Evolutionary conservation across 2,113 vertebrate species (phyloP), one percentile per base, ranked within the genome.

Genomic region (Panthera uncia): DNA sequence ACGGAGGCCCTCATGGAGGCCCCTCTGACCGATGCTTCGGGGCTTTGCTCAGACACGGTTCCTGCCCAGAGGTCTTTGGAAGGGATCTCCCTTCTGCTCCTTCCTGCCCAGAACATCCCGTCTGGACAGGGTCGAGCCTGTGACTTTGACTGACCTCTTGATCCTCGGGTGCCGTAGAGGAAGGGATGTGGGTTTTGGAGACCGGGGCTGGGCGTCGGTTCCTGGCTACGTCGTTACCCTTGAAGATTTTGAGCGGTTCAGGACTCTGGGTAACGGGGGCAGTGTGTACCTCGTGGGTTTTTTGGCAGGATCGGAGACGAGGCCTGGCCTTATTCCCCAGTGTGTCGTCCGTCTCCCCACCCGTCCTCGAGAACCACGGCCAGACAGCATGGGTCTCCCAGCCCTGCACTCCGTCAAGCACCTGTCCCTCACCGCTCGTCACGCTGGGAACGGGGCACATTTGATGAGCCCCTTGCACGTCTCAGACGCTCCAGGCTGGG

Each of bases 401-500:
- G 66, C 23, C 50, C 27, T 73, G 38, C 13, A 1, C 52, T 21
- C n/a, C 41, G 29, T 81, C 21, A 45, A 36, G 57, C 4, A 5
- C 31, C 81, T 80, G 27, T n/a, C n/a, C 1, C 6, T 50, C 15
- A 3, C 65, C 19, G 7, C 19, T 63, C 25, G 50, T 38, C n/a
- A 33, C 27, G 18, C 7, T 69, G 29, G 52, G 41, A 71, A 23
- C 0, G 1, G 45, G 8, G 23, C 4, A 7, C 1, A 16, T 48
- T 61, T 3, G 38, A 23, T 5, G 65, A 25, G 29, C 1, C 2
- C 66, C 66, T 74, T 21, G 19, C 9, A 0, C 2, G 27, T 12
- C 41, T 0, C 19, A 27, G 41, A 11, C 3, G 19, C 13, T 3
- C 7, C 4, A 7, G n/a, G 65, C 15, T 18, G 2, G 63, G 12